A percentile compares a stretch with the other conserved stretches of the same genome.
phyloP scores from a whole-genome alignment of 2,888 invertebrate species.

The Hedya salicella region DNA sequence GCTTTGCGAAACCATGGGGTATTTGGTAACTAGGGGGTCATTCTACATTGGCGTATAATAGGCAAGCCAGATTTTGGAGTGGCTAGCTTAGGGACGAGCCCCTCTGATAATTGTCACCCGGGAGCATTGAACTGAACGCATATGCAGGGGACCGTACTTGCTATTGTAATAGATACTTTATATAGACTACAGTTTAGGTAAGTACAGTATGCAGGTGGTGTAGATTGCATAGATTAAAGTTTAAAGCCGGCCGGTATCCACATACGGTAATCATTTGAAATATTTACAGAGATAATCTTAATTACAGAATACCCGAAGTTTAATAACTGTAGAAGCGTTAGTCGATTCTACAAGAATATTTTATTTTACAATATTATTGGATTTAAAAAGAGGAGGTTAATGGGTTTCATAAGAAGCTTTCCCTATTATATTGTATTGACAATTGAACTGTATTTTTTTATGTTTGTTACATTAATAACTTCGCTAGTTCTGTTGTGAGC shows the following conservation, averaged over 20 bases:
- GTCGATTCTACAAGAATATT: no score
- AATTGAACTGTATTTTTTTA: no score
- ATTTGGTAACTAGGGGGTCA: conserved; percentile 45
- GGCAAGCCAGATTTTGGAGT: conserved; percentile 50
- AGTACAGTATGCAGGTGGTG: conserved; percentile 23
- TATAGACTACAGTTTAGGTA: conserved; percentile 35
- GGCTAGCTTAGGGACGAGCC: conserved; percentile 59
- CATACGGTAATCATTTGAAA: not conserved
- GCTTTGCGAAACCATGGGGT: conserved; percentile 15
- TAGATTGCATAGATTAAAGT: conserved; percentile 34
- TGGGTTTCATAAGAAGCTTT: no score
- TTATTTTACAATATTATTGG: no score
- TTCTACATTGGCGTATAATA: conserved; percentile 47
- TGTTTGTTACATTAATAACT: no score
- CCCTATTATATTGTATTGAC: no score
- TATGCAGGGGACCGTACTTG: conserved; percentile 47
- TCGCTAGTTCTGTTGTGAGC: no score
- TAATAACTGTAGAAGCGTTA: no score
- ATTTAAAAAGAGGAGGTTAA: no score
- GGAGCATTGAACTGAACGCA: conserved; percentile 66
- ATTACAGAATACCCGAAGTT: no score
- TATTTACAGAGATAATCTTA: conserved; percentile 17
- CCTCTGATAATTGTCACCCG: conserved; percentile 66
- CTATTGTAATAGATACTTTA: conserved; percentile 43
- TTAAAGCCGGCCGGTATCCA: conserved; percentile 30